Base-by-base conservation (phyloP, 2,888 invertebrate species). In the Anticlea derivata region DNA sequence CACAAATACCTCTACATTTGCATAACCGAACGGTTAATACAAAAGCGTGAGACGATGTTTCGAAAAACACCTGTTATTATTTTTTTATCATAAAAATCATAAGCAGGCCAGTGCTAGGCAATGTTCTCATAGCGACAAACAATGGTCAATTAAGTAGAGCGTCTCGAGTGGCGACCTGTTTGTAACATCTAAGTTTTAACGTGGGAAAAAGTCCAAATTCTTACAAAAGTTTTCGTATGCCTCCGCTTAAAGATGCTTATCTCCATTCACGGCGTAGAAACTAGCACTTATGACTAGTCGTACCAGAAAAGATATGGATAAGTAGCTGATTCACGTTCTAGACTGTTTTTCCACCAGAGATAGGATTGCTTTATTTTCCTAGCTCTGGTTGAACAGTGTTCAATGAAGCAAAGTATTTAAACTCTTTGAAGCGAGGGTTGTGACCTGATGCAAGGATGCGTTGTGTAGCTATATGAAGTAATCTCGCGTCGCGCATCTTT, bases 101-200 rank as follows among this genome's bases (percentile, higher is more conserved):
- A 86, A 86, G 80, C 77, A 73, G 86, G 86, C 78, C 87, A 81
- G 60, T 67, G 72, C 72, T 68, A 58, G 66, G 78, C 72, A 76
- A 81, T 82, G 70, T 79, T 85, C 86, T 72, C 87, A 86, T 77
- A 77, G 71, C 73, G 72, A 88, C 86, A 89, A 89, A 89, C 88
- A 89, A 89, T 89, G 85, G 84, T 80, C 87, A 86, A 84, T 87
- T 88, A 86, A 67, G 70, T 78, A 70, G 74, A 73, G 64, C 78
- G 73, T 73, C 75, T 66, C 69, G 72, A 65, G 69, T 70, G 74
- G 66, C 70, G 72, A 65, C 70, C 75, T 66, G 70, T 52, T 68
- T 75, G 73, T 65, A 61, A 56, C 65, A n/a, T n/a, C n/a, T n/a
- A n/a, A n/a, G n/a, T 17, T 17, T 17, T 61, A 67, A 71, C 77